Conservation (phyloP, 1,140 invertebrate species). For the Gyrodactylus bullatarudis region DNA sequence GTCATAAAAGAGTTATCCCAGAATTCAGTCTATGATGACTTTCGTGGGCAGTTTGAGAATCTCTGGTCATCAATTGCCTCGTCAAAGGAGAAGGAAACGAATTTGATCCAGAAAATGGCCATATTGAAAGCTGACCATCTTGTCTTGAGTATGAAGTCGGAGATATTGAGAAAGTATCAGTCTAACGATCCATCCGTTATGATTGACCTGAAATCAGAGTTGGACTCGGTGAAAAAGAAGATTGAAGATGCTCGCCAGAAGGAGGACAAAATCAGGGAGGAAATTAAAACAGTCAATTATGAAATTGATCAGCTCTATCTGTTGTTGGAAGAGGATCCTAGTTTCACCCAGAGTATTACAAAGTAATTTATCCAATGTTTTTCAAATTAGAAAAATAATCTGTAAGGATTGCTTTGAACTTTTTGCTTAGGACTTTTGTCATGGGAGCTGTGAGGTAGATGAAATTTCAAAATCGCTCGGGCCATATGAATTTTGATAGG, state of each 20-base stretch:
- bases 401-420: too few species aligned
- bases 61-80: neutral
- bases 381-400: too few species aligned
- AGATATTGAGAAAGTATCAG: neutral
- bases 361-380: too few species aligned
- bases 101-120: neutral
- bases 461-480: too few species aligned
- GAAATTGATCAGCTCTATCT: neutral
- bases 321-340: neutral
- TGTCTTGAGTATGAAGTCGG: neutral
- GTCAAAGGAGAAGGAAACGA: neutral
- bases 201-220: neutral
- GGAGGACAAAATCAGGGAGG: neutral
- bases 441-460: too few species aligned
- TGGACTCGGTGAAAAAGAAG: neutral
- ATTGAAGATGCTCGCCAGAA: neutral
- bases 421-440: too few species aligned
- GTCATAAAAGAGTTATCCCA: neutral
- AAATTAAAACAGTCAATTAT: neutral
- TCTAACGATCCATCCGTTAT: neutral
- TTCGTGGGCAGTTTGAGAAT: neutral
- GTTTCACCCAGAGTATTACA: too few species aligned
- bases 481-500: too few species aligned
- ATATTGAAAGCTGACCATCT: neutral
- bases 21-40: neutral